Conservation (phyloP, 2,113 vertebrate genomes). For the Alces alces region DNA sequence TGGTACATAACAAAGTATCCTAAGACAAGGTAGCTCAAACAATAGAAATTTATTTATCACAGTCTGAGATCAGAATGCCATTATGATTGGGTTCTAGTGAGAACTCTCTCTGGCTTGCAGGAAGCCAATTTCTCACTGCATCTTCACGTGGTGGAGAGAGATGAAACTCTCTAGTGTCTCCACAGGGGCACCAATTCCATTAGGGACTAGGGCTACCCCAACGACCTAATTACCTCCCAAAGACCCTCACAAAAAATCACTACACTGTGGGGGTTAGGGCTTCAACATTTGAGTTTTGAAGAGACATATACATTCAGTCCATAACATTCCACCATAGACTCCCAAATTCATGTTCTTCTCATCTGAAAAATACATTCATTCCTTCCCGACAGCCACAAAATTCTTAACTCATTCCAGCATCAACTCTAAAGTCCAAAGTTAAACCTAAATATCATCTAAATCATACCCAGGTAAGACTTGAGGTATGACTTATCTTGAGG, state of each 20-base stretch:
- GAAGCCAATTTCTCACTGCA: background rate
- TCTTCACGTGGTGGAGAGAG: background rate
- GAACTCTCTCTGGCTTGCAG: background rate
- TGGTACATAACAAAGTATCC: background rate
- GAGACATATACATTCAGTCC: background rate
- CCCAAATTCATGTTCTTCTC: background rate
- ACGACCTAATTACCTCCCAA: background rate
- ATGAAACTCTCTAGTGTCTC: background rate
- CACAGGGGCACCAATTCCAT: background rate
- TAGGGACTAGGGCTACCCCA: background rate
- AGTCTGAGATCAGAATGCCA: background rate
- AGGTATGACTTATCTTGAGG: background rate
- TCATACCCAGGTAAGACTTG: background rate
- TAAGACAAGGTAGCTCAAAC: background rate
- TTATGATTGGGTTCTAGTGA: background rate
- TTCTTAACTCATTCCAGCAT: background rate
- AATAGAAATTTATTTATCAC: background rate
- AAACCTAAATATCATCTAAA: background rate
- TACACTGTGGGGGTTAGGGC: background rate
- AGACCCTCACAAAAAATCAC: background rate
- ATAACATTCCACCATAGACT: background rate
- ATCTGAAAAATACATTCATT: background rate
- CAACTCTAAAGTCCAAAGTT: conserved; percentile 15
- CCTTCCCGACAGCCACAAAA: background rate
- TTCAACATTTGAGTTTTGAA: background rate